Evolutionary conservation across 1,140 invertebrate genomes (phyloP).

Genomic region (Nylanderia fulva): DNA sequence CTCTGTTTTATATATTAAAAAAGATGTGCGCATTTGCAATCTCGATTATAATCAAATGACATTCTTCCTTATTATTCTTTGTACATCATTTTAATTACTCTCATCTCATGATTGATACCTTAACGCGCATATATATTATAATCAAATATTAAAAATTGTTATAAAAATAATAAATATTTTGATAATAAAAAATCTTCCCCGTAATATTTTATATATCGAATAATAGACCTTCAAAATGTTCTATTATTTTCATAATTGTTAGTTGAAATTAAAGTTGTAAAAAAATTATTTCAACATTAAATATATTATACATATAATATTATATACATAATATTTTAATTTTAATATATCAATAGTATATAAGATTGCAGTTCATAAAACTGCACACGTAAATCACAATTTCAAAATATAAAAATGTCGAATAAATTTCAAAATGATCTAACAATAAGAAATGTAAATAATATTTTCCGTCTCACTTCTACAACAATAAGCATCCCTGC

Average conservation of each 20-base stretch:
- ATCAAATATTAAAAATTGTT: not conserved
- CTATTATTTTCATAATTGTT: too few species aligned
- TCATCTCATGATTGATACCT: not conserved
- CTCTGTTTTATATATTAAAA: not conserved
- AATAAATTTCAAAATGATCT: not conserved
- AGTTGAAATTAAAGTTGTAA: too few species aligned
- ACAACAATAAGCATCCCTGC: not conserved
- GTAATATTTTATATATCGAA: not conserved
- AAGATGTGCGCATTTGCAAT: not conserved
- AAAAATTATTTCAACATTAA: too few species aligned
- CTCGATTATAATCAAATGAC: not conserved
- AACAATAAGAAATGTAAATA: not conserved
- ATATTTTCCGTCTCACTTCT: too few species aligned
- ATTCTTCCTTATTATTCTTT: not conserved
- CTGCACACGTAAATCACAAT: not conserved
- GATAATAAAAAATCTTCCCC: not conserved
- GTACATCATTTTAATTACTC: not conserved
- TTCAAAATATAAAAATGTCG: not conserved
- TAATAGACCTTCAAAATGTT: not conserved
- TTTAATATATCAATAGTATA: slow-evolving; percentile 10
- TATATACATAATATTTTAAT: not conserved
- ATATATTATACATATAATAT: not conserved
- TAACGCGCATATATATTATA: not conserved
- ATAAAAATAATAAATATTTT: not conserved
- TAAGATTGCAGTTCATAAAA: not conserved